These are phyloP conservation scores for Seira sanloemensis DNA, from an alignment of 2,888 invertebrate genomes.

Conservation along the genomic window DNA sequence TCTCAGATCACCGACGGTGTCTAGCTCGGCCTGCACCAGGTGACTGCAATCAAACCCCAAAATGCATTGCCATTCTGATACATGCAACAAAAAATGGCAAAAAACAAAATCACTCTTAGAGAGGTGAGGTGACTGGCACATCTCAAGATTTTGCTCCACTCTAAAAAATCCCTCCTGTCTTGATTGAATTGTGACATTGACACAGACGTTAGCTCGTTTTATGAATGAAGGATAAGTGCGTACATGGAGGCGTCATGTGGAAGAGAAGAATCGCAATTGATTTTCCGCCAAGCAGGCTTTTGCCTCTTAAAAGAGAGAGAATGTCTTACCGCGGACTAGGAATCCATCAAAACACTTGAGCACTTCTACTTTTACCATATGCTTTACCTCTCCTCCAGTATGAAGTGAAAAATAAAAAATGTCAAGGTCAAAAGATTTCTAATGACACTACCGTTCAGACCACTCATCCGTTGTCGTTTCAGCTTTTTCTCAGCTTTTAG, in stretches of 20 bases:
- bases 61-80: too few species aligned
- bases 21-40: not conserved
- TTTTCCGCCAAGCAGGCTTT: too few species aligned
- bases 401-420: not conserved
- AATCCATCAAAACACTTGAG: not conserved
- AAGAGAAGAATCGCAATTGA: too few species aligned
- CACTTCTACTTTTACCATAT: too few species aligned
- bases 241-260: too few species aligned
- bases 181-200: not conserved
- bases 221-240: not conserved
- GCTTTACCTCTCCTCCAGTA: not conserved
- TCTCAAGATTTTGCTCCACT: not conserved
- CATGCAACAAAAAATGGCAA: too few species aligned
- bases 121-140: not conserved
- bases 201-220: not conserved
- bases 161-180: not conserved
- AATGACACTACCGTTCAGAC: not conserved
- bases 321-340: not conserved
- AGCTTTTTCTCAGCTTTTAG: not conserved
- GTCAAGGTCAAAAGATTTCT: not conserved
- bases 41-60: not conserved
- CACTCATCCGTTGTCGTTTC: not conserved
- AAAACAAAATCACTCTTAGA: not conserved
- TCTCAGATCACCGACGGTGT: not conserved
- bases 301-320: not conserved